Evolutionary conservation across 2,113 vertebrate genomes (phyloP).

Genomic region (Clarias batrachus): DNA sequence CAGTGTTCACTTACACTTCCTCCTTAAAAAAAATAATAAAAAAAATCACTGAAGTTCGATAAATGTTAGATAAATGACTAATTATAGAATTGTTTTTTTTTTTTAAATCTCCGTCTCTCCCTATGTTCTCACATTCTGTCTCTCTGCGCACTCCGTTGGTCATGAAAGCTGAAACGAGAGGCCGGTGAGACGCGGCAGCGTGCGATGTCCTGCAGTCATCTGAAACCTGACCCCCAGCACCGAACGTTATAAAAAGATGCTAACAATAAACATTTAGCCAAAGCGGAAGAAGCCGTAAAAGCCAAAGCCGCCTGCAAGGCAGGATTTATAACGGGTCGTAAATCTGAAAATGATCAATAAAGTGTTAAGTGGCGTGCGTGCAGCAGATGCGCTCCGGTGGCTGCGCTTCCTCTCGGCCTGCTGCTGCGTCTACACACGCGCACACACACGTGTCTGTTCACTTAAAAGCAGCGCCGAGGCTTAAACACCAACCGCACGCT

Average conservation of each 20-base stretch:
- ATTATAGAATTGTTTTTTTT: too few relatives aligned
- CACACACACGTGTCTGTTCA: neutral
- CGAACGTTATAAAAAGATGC: slow-evolving; percentile 15
- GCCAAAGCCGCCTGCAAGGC: neutral
- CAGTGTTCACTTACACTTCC: neutral
- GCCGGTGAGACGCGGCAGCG: neutral
- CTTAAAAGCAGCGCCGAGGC: neutral
- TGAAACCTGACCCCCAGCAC: neutral
- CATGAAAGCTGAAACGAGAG: neutral
- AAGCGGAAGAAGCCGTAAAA: slow-evolving; percentile 11
- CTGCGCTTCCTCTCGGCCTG: neutral
- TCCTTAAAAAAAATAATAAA: neutral
- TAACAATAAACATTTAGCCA: slow-evolving; percentile 23
- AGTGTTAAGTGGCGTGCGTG: slow-evolving; percentile 4
- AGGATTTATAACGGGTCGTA: neutral
- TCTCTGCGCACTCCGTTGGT: neutral
- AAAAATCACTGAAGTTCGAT: too few relatives aligned
- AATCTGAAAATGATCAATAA: slow-evolving; percentile 12
- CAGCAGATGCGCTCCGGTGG: neutral
- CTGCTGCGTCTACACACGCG: neutral
- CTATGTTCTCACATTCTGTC: neutral
- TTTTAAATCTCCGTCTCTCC: neutral
- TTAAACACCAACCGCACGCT: neutral
- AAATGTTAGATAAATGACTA: too few relatives aligned
- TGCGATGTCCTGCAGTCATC: neutral